Evolutionary conservation across 1,140 invertebrate species (phyloP).

Genomic region (Ips nitidus): DNA sequence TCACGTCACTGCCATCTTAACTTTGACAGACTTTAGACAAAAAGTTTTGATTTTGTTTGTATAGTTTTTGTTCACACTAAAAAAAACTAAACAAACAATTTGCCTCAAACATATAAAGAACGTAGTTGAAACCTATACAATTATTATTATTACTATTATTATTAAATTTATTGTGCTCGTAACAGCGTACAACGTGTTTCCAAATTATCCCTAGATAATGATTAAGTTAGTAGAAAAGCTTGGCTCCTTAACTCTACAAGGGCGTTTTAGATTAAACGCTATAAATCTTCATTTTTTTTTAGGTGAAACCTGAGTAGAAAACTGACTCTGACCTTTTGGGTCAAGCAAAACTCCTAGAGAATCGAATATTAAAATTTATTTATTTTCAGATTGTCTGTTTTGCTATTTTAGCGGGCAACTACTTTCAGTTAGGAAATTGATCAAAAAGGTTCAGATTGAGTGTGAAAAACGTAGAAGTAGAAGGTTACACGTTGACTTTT

Average conservation of each 20-base stretch:
- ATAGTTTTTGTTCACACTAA: no score
- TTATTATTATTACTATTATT: background rate
- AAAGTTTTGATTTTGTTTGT: no score
- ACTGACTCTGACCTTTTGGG: no score
- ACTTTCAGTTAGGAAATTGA: background rate
- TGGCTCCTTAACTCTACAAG: constrained; percentile 13
- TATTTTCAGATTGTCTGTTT: constrained; percentile 34
- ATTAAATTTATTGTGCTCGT: background rate
- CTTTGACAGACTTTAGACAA: no score
- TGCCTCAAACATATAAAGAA: no score
- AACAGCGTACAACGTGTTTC: constrained; percentile 3
- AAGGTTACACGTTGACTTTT: no score
- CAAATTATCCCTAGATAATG: constrained; percentile 10
- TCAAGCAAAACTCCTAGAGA: no score
- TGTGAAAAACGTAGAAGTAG: no score
- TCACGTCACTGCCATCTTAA: no score
- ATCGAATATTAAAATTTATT: constrained; percentile 21
- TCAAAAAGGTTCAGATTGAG: background rate
- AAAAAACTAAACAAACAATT: no score
- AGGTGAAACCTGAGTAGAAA: no score
- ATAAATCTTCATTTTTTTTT: background rate
- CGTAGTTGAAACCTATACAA: no score
- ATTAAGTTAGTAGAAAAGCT: constrained; percentile 27
- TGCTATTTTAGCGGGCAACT: constrained; percentile 27
- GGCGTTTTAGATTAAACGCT: background rate